phyloP scores from a whole-genome alignment of 2,888 invertebrate genomes.

The Caenorhabditis zanzibari region DNA sequence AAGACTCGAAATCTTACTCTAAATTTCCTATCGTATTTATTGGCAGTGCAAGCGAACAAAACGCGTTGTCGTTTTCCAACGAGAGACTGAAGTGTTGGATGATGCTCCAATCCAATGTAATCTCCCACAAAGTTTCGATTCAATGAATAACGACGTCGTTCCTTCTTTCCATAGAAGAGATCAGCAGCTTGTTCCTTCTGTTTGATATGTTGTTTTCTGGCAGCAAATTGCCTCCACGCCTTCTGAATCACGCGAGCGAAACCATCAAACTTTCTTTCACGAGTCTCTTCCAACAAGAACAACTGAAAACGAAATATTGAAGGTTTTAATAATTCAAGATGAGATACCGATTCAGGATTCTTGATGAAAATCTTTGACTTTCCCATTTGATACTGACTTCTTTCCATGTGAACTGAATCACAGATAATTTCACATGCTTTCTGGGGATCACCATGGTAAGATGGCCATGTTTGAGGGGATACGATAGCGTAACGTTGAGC shows the following conservation, averaged over 20 bases:
- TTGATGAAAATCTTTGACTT: constrained; percentile 88
- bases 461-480: constrained; percentile 87
- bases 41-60: constrained; percentile 87
- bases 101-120: constrained; percentile 88
- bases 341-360: constrained; percentile 87
- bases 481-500: constrained; percentile 87
- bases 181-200: constrained; percentile 86
- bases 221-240: constrained; percentile 87
- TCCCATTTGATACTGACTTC: constrained; percentile 87
- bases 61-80: constrained; percentile 87
- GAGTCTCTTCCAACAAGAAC: constrained; percentile 88
- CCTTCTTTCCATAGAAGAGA: constrained; percentile 86
- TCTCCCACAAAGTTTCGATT: constrained; percentile 88
- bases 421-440: constrained; percentile 86
- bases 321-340: background rate
- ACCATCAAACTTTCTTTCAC: constrained; percentile 88
- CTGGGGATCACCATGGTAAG: constrained; percentile 85
- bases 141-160: constrained; percentile 87
- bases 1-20: constrained; percentile 85
- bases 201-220: constrained; percentile 86
- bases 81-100: constrained; percentile 86
- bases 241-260: constrained; percentile 88
- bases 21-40: constrained; percentile 88
- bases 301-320: constrained; percentile 86
- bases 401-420: constrained; percentile 86